Evolutionary conservation across 2,113 vertebrate species (phyloP), one percentile per base, ranked within the genome.

Genomic region (Zosterops japonicus): DNA sequence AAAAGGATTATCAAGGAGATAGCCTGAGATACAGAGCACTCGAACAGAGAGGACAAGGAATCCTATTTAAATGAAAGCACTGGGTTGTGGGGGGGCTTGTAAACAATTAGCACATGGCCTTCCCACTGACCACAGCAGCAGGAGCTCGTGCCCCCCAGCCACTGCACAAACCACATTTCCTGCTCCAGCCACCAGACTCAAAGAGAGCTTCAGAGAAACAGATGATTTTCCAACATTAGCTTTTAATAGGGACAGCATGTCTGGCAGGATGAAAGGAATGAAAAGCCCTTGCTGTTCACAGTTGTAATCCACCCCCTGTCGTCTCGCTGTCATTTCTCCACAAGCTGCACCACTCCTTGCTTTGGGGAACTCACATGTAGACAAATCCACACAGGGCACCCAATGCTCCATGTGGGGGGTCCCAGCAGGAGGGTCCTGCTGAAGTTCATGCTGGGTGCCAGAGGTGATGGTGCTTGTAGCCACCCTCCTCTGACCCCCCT

Each of bases 1-100:
- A 94, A 96, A 95, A 90, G 93, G 96, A 96, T 97, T 96, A 97
- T 91, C 83, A 33, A 24, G 28, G 55, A 94, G 92, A 64, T 61
- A 90, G 93, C 36, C 60, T 82, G 92, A 24, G 42, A 65, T 83
- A 77, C 49, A 13, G 33, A 42, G 47, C 80, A 90, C 95, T 93
- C 11, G 3, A 88, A 67, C 13, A 31, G 44, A 71, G 84, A 71
- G 59, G 75, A 83, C 21, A 33, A n/a, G 6, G 33, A 85, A 91
- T 69, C 70, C 70, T 39, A 3, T 60, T 50, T 69, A 92, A 95
- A 85, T 69, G 85, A 67, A 77, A 15, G 15, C 22, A 17, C 22
- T 46, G 75, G 70, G 55, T 76, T 12, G 23, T n/a, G 4, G 42
- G 59, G 79, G 78, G 59, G 64, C 81, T 94, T 86, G 63, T 49